Evolutionary conservation across 2,797 vertebrate genomes (phyloP).

Genomic region (Hippoglossus hippoglossus): DNA sequence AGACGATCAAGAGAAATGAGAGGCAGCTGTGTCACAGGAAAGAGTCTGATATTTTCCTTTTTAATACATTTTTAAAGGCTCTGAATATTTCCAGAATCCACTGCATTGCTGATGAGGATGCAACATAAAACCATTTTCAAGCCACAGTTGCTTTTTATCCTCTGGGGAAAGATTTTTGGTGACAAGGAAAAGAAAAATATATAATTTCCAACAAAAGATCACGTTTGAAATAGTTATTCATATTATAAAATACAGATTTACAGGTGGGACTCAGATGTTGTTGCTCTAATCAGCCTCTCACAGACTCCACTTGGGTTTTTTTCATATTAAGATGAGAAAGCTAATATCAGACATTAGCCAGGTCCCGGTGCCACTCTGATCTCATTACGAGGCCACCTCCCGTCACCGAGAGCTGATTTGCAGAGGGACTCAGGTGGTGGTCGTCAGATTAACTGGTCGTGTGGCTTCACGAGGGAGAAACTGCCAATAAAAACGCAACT

Average conservation of each 20-base stretch:
- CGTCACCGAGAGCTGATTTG: conserved; percentile 57
- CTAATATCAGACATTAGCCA: conserved; percentile 16
- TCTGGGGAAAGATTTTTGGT: neutral
- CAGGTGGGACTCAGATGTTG: conserved; percentile 18
- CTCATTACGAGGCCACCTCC: conserved; percentile 30
- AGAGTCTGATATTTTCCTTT: too few relatives aligned
- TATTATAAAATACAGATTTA: neutral
- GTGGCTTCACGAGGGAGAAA: conserved; percentile 23
- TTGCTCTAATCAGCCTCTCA: conserved; percentile 8
- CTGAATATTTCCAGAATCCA: too few relatives aligned
- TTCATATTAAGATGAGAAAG: conserved; percentile 25
- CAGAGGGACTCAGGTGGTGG: conserved; percentile 70
- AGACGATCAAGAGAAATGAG: too few relatives aligned
- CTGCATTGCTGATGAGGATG: too few relatives aligned
- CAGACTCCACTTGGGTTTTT: neutral
- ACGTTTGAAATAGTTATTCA: neutral
- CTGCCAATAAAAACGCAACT: conserved; percentile 65
- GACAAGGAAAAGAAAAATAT: neutral
- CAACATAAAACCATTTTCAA: too few relatives aligned
- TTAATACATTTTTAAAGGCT: too few relatives aligned
- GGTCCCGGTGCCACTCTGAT: conserved; percentile 22
- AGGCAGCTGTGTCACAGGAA: too few relatives aligned
- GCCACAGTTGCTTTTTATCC: neutral
- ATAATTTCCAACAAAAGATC: neutral
- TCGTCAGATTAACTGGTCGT: conserved; percentile 52